Conservation (phyloP, 1,140 invertebrate genomes). For the Oncopodura yosiiana region DNA sequence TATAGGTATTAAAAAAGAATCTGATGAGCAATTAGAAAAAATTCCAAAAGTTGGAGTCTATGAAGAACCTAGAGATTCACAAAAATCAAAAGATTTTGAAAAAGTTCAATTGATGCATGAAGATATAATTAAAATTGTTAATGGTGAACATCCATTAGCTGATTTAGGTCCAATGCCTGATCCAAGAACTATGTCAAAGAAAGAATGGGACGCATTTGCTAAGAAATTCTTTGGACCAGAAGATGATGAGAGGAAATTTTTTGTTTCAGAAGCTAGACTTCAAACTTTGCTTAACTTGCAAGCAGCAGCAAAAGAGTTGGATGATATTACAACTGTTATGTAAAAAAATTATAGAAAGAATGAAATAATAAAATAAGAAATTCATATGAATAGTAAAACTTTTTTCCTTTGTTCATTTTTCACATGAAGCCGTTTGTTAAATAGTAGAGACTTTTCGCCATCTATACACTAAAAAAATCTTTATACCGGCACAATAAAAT, state of each 20-base stretch:
- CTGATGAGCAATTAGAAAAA: neutral
- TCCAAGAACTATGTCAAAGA: slow-evolving; percentile 28
- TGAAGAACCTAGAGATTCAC: slow-evolving; percentile 24
- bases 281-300: too few relatives aligned
- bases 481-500: too few relatives aligned
- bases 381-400: too few relatives aligned
- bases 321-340: too few relatives aligned
- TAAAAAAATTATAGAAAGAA: too few relatives aligned
- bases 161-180: slow-evolving; percentile 17
- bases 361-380: too few relatives aligned
- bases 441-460: too few relatives aligned
- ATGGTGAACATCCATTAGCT: slow-evolving; percentile 30
- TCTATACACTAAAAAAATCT: too few relatives aligned
- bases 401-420: too few relatives aligned
- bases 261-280: slow-evolving; percentile 24
- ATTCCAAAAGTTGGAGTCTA: slow-evolving; percentile 12
- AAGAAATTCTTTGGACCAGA: slow-evolving; percentile 25
- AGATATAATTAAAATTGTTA: slow-evolving; percentile 25
- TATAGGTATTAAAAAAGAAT: neutral
- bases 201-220: slow-evolving; percentile 32
- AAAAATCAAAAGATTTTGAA: slow-evolving; percentile 22
- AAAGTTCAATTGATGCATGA: slow-evolving; percentile 7
- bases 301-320: too few relatives aligned
- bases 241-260: slow-evolving; percentile 24
- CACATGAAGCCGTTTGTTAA: too few relatives aligned